These are phyloP conservation scores for Heterodera carotae DNA, from an alignment of 1,140 invertebrate species.

Conservation along the genomic window DNA sequence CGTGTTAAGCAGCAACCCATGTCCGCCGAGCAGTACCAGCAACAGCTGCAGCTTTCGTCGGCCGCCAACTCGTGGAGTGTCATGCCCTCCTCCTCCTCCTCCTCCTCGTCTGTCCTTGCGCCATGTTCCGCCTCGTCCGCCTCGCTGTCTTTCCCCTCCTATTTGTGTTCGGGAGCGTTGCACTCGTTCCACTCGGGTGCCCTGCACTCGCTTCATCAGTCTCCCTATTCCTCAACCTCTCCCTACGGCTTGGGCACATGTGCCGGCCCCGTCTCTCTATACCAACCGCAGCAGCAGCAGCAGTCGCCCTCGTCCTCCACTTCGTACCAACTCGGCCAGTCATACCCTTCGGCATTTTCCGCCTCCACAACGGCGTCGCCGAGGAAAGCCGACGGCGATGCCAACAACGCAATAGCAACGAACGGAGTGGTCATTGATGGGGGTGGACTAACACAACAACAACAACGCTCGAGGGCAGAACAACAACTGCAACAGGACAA, in stretches of 20 bases:
- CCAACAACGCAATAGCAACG: slow-evolving; percentile 5
- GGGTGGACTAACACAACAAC: background rate
- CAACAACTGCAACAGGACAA: background rate
- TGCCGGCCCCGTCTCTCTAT: background rate
- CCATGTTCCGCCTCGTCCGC: background rate
- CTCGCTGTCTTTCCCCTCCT: background rate
- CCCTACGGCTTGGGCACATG: background rate
- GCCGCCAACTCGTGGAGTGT: background rate
- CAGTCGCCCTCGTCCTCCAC: background rate
- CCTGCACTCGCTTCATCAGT: background rate
- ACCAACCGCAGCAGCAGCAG: background rate
- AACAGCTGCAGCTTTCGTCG: slow-evolving; percentile 5
- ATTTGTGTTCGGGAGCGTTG: background rate
- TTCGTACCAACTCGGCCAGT: background rate
- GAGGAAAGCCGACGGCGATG: background rate
- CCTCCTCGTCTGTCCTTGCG: background rate
- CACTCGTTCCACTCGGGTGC: background rate
- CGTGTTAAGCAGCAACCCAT: slow-evolving; percentile 5
- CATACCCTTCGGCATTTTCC: slow-evolving; percentile 2
- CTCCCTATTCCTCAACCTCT: background rate
- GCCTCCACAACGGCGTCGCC: background rate
- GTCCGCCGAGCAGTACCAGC: slow-evolving; percentile 1
- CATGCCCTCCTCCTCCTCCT: slow-evolving; percentile 1
- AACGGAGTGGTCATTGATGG: background rate
- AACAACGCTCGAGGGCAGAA: too few species aligned